Evolutionary conservation across 2,888 invertebrate genomes (phyloP), one percentile per base, ranked within the genome.

Genomic region (Rhagonycha lutea): DNA sequence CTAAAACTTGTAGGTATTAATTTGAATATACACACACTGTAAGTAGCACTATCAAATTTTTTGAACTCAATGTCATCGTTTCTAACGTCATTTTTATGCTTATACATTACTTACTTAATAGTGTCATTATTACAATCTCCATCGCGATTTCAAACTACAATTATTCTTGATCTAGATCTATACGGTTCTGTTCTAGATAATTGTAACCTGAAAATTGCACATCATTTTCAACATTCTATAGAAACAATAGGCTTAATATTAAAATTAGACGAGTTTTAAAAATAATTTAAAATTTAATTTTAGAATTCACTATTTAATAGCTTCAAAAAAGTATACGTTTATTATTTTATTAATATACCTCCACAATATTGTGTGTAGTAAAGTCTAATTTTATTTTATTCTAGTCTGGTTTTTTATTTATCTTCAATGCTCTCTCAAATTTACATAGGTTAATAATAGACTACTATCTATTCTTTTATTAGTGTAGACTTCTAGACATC

Each of bases 21-120:
- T 65, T 65, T 65, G 63, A 65, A 65, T 65, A 65, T 65, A 65
- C 63, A 65, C 26, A 65, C n/a, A 47, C n/a, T 7, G 63, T 65
- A 65, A 65, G 63, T 65, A 18, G 63, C 63, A 65, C 63, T 12
- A 65, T 65, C 26, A 26, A 65, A 65, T 65, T 65, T 26, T 65
- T 65, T 65, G 63, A 24, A 65, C 63, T 65, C 47, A 47, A 47
- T 47, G 47, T 47, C 47, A 47, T 47, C 63, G 63, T 65, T 65
- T 65, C 63, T 65, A 65, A 65, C 23, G 63, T 11, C 63, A 65
- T 26, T 65, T 24, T 47, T 47, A 65, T 26, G 63, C 26, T 65
- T 24, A 65, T 26, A 65, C 26, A 65, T 65, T 65, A 26, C 63
- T 65, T 65, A 65, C 63, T 26, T 65, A 65, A 65, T 18, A 65